Evolutionary conservation across 2,888 invertebrate genomes (phyloP).

Genomic region (Iselma pallidipennis): DNA sequence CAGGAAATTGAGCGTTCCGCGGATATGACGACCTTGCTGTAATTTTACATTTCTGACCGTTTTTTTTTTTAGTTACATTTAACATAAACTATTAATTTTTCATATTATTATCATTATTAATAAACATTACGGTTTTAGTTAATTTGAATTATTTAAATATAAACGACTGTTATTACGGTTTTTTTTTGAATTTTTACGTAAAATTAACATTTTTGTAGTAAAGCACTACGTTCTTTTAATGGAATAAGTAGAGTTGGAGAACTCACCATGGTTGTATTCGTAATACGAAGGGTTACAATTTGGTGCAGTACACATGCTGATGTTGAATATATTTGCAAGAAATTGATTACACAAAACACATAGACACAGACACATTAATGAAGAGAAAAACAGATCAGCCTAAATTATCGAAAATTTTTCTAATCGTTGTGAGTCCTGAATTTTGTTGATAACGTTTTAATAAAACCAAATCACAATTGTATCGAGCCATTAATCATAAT

Average conservation of each 20-base stretch:
- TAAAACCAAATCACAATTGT: constrained; percentile 2
- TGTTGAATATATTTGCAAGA: constrained; percentile 10
- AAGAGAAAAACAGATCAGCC: constrained; percentile 17
- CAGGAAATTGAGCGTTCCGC: constrained; percentile 29
- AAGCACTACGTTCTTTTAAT: too few species aligned
- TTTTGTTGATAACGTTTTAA: too few species aligned
- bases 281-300: constrained; percentile 29
- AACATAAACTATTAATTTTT: background rate
- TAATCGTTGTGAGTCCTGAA: background rate
- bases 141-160: too few species aligned
- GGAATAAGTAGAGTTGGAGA: background rate
- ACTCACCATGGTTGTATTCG: constrained; percentile 33
- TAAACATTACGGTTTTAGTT: background rate
- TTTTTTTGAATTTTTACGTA: too few species aligned
- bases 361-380: constrained; percentile 6
- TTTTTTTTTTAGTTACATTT: constrained; percentile 4
- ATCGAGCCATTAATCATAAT: constrained; percentile 14
- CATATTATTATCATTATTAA: background rate
- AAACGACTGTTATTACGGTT: too few species aligned
- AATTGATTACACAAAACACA: constrained; percentile 12
- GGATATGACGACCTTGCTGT: constrained; percentile 30
- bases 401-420: constrained; percentile 20
- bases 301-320: constrained; percentile 28
- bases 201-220: too few species aligned
- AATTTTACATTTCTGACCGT: constrained; percentile 17